Conservation (phyloP, 2,888 invertebrate genomes). For the Xestia sexstrigata region DNA sequence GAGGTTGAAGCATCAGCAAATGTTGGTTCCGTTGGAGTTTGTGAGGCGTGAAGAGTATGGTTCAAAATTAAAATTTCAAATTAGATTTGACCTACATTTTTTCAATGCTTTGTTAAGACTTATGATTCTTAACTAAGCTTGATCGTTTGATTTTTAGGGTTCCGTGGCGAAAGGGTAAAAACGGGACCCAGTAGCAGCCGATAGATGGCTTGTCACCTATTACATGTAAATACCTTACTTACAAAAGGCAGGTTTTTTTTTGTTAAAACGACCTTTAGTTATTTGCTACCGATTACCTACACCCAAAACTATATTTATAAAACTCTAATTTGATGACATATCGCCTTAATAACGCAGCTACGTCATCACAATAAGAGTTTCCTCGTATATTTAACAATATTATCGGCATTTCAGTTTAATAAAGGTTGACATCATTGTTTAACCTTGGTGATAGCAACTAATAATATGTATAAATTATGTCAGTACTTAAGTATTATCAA, state of each 20-base stretch:
- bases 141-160: too few species aligned
- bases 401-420: constrained; percentile 40
- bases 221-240: too few species aligned
- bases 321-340: constrained; percentile 30
- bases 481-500: constrained; percentile 23
- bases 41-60: constrained; percentile 33
- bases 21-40: constrained; percentile 32
- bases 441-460: constrained; percentile 33
- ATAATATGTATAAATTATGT: constrained; percentile 42
- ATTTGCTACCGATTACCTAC: not conserved
- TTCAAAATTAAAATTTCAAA: constrained; percentile 6
- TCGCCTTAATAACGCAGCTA: not conserved
- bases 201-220: too few species aligned
- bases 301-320: not conserved
- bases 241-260: too few species aligned
- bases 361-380: constrained; percentile 1
- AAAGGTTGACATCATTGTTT: constrained; percentile 48
- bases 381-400: constrained; percentile 34
- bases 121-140: too few species aligned
- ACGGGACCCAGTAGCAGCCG: too few species aligned
- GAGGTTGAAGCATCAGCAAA: constrained; percentile 28
- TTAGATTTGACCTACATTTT: not conserved
- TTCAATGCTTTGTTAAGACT: not conserved
- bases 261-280: not conserved
- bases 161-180: too few species aligned